Conservation (phyloP, 2,797 vertebrate species). For the Brachyrhaphis roseni region DNA sequence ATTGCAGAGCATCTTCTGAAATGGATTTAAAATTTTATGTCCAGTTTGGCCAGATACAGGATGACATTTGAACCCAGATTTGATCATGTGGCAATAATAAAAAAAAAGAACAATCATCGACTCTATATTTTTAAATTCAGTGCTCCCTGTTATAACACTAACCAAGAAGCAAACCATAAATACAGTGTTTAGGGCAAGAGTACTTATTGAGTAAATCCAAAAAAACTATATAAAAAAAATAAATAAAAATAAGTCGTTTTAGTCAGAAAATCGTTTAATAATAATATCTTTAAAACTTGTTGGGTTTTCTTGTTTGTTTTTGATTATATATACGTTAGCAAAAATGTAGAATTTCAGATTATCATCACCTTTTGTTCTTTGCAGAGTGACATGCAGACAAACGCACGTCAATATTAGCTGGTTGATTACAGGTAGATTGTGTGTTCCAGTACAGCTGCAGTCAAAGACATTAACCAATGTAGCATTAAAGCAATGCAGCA, state of each 20-base stretch:
- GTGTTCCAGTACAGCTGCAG: not conserved
- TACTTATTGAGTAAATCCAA: too few relatives aligned
- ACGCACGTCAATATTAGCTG: not conserved
- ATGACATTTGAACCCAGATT: conserved; percentile 24
- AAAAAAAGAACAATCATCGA: conserved; percentile 16
- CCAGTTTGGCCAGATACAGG: conserved; percentile 2
- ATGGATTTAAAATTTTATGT: conserved; percentile 4
- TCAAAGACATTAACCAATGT: not conserved
- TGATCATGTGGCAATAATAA: conserved; percentile 18
- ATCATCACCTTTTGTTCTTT: not conserved
- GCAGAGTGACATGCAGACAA: not conserved
- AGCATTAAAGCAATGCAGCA: not conserved
- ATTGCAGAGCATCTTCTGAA: not conserved
- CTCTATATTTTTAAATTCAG: conserved; percentile 19
- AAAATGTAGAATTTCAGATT: not conserved
- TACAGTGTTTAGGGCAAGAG: not conserved
- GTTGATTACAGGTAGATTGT: not conserved
- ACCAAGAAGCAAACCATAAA: not conserved
- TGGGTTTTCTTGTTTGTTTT: not conserved
- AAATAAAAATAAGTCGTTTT: not conserved
- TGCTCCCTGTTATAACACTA: not conserved
- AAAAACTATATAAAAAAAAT: too few relatives aligned
- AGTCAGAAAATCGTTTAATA: not conserved
- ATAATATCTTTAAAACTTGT: not conserved
- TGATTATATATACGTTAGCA: not conserved